phyloP scores from a whole-genome alignment of 2,113 vertebrate species.

The Micromys minutus region DNA sequence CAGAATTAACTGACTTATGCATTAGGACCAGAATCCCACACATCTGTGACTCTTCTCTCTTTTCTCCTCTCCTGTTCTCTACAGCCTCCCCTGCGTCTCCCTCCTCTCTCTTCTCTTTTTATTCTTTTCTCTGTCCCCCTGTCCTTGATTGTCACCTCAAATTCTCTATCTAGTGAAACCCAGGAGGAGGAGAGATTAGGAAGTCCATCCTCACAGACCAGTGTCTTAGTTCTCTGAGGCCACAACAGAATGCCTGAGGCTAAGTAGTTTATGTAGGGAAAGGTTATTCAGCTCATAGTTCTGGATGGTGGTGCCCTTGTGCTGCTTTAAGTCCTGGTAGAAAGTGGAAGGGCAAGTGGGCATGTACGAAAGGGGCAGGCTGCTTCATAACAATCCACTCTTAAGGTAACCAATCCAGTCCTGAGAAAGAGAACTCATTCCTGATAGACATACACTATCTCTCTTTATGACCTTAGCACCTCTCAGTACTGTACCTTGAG shows the following conservation, averaged over 20 bases:
- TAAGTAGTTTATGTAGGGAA: background rate
- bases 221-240: background rate
- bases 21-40: background rate
- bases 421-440: background rate
- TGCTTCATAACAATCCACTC: background rate
- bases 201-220: background rate
- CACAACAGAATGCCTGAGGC: background rate
- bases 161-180: background rate
- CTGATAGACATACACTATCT: background rate
- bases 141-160: background rate
- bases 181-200: background rate
- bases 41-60: background rate
- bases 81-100: background rate
- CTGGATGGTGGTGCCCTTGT: background rate
- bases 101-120: rapidly evolving
- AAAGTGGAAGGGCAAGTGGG: background rate
- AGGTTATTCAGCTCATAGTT: background rate
- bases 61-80: background rate
- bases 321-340: background rate
- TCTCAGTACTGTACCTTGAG: background rate
- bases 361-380: background rate
- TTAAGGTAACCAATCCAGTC: background rate
- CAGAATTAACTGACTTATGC: background rate
- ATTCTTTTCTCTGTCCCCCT: background rate
- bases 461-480: background rate